Conservation (phyloP, 2,888 invertebrate genomes). For the Dryadula phaetusa region DNA sequence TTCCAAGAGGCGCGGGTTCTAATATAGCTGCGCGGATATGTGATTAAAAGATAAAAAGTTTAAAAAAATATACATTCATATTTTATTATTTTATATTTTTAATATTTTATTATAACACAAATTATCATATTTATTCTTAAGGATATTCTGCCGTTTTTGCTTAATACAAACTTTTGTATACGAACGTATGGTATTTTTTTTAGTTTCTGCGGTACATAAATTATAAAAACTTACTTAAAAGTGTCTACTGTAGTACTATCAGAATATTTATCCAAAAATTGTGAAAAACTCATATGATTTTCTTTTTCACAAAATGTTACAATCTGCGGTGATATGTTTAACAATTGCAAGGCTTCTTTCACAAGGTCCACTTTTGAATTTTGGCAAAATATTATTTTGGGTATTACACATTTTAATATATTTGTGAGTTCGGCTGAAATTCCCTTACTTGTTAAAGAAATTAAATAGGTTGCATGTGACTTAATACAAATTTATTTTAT, state of each 20-base stretch:
- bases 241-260: slow-evolving; percentile 45
- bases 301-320: slow-evolving; percentile 56
- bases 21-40: too few species aligned
- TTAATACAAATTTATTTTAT: background rate
- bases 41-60: too few species aligned
- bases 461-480: too few species aligned
- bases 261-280: slow-evolving; percentile 52
- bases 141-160: background rate
- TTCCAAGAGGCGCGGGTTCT: too few species aligned
- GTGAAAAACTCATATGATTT: slow-evolving; percentile 50
- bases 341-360: slow-evolving; percentile 50
- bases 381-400: slow-evolving; percentile 61
- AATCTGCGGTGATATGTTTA: slow-evolving; percentile 50
- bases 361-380: slow-evolving; percentile 53
- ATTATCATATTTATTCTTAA: too few species aligned
- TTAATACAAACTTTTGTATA: too few species aligned
- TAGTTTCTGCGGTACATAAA: background rate
- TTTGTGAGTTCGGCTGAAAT: slow-evolving; percentile 55
- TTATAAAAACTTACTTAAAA: slow-evolving; percentile 49
- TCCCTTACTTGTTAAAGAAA: too few species aligned
- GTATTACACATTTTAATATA: slow-evolving; percentile 52
- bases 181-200: too few species aligned
- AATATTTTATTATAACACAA: too few species aligned
- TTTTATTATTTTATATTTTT: too few species aligned
- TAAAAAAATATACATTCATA: too few species aligned